phyloP scores from a whole-genome alignment of 2,797 vertebrate genomes.

The Aphelocoma californica region DNA sequence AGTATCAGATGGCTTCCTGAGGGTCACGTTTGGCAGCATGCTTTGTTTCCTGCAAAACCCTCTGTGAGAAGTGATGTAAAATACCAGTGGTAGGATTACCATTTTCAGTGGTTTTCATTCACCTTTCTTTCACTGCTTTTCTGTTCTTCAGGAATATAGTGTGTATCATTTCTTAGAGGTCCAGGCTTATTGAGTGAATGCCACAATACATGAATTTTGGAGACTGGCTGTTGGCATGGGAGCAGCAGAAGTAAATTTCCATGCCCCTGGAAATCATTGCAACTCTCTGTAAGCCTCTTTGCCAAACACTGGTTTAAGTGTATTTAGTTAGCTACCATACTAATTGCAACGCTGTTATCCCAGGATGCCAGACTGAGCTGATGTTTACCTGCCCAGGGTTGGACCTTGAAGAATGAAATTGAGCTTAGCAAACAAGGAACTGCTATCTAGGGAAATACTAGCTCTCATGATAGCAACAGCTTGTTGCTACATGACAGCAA shows the following conservation, averaged over 20 bases:
- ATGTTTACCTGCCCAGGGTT: neutral
- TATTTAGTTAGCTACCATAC: neutral
- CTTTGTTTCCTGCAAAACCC: neutral
- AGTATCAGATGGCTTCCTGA: neutral
- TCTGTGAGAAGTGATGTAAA: neutral
- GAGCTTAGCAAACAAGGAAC: neutral
- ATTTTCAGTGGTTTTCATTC: neutral
- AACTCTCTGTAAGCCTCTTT: neutral
- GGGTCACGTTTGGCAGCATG: neutral
- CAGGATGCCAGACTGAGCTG: neutral
- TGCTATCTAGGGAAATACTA: neutral
- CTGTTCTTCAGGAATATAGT: neutral
- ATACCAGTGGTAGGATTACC: neutral
- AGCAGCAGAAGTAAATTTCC: neutral
- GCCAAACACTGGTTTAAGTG: neutral
- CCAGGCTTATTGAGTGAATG: neutral
- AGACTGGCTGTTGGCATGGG: neutral
- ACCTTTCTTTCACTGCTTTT: neutral
- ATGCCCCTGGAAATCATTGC: neutral
- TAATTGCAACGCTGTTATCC: neutral
- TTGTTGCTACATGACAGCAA: neutral
- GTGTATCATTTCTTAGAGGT: neutral
- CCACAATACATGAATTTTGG: neutral
- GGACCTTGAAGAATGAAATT: neutral
- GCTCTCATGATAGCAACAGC: neutral